Conservation (phyloP, 2,888 invertebrate genomes). For the Zhuqinia jingwanae region DNA sequence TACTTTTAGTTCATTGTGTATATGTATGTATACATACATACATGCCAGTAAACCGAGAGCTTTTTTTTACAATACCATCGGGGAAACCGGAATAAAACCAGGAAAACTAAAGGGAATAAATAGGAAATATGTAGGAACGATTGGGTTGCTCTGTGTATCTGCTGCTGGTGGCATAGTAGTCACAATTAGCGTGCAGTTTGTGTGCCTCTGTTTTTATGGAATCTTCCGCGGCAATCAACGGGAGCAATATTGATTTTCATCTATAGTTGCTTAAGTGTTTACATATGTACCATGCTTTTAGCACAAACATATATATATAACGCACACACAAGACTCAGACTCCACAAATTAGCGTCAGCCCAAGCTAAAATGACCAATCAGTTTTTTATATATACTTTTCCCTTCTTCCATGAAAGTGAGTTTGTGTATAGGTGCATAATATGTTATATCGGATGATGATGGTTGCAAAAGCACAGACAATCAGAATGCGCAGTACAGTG, state of each 20-base stretch:
- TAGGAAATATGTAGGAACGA: not conserved
- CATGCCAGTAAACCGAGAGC: not conserved
- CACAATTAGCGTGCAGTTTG: conserved; percentile 24
- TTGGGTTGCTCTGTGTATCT: not conserved
- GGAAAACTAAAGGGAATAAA: conserved; percentile 8
- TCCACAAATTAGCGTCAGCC: conserved; percentile 21
- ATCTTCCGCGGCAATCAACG: not conserved
- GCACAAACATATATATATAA: no score
- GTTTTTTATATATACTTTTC: conserved; percentile 32
- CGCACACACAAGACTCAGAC: not conserved
- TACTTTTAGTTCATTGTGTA: not conserved
- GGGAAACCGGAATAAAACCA: not conserved
- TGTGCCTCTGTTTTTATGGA: not conserved
- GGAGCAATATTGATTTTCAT: conserved; percentile 46
- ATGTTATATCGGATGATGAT: not conserved
- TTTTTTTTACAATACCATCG: not conserved
- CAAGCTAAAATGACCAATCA: conserved; percentile 55
- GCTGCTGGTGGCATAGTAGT: not conserved
- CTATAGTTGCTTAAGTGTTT: conserved; percentile 30
- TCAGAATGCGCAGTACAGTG: no score
- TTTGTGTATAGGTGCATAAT: not conserved
- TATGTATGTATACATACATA: not conserved
- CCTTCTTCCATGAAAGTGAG: conserved; percentile 4
- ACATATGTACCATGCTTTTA: conserved; percentile 27
- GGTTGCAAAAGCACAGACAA: not conserved